Evolutionary conservation across 2,113 vertebrate species (phyloP).

Genomic region (Monopterus albus): DNA sequence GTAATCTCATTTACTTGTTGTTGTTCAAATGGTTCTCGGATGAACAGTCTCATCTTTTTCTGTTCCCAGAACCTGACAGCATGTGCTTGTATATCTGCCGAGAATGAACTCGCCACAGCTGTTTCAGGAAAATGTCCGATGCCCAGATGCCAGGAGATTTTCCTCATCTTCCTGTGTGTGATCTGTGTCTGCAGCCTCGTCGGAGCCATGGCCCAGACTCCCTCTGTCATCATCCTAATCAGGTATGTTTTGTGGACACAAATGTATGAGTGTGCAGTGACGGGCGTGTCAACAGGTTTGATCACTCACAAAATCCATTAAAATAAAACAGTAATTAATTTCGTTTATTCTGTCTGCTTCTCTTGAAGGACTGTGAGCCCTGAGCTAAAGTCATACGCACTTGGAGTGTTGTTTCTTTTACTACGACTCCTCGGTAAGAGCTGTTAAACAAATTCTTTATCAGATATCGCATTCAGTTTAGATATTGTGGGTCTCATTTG

Average conservation of each 20-base stretch:
- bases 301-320: background rate
- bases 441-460: background rate
- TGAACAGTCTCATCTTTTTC: slow-evolving; percentile 16
- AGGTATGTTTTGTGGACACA: slow-evolving; percentile 78
- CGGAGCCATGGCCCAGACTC: slow-evolving; percentile 97
- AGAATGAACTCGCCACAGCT: slow-evolving; percentile 81
- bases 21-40: background rate
- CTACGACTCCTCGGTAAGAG: slow-evolving; percentile 92
- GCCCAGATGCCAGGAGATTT: slow-evolving; percentile 92
- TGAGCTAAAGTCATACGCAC: slow-evolving; percentile 96
- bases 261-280: background rate
- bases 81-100: slow-evolving; percentile 87
- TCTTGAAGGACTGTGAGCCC: slow-evolving; percentile 92
- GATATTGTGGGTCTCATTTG: background rate
- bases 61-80: slow-evolving; percentile 89
- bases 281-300: background rate
- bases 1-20: background rate
- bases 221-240: slow-evolving; percentile 98
- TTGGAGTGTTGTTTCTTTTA: slow-evolving; percentile 95
- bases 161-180: slow-evolving; percentile 96
- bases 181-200: slow-evolving; percentile 98
- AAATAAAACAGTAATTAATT: slow-evolving; percentile 16
- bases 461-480: slow-evolving; percentile 5
- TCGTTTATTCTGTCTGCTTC: slow-evolving; percentile 31
- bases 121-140: slow-evolving; percentile 93